These are phyloP conservation scores for Digitonthophagus gazella DNA, from an alignment of 2,888 invertebrate genomes.

Conservation along the genomic window DNA sequence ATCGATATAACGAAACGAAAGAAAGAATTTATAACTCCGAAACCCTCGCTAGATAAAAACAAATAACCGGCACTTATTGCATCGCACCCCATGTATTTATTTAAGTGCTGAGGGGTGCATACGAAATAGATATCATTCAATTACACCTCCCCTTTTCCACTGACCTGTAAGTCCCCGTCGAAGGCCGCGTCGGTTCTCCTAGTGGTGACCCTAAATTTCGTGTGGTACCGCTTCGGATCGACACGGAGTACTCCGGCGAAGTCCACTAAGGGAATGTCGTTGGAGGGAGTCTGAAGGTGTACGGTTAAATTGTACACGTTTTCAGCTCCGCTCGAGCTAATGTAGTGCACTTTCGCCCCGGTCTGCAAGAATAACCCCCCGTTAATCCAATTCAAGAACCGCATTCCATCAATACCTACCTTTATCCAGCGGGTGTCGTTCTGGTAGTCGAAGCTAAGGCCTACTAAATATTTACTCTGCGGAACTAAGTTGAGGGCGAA, in stretches of 20 bases:
- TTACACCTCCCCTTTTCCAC: not conserved
- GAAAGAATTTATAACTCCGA: too few species aligned
- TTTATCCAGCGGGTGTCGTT: slow-evolving; percentile 50
- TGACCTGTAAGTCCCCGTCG: slow-evolving; percentile 57
- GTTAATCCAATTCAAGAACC: slow-evolving; percentile 29
- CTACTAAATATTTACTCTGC: slow-evolving; percentile 52
- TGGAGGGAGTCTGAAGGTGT: slow-evolving; percentile 57
- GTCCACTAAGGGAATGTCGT: slow-evolving; percentile 53
- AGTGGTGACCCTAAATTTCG: slow-evolving; percentile 55
- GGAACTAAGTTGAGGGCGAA: slow-evolving; percentile 54
- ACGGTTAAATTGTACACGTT: slow-evolving; percentile 51
- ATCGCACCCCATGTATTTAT: not conserved
- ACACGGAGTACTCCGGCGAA: slow-evolving; percentile 51
- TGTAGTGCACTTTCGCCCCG: slow-evolving; percentile 56
- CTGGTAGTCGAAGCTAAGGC: slow-evolving; percentile 52
- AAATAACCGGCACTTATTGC: not conserved
- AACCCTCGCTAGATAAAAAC: slow-evolving; percentile 7
- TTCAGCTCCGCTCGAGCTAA: slow-evolving; percentile 47
- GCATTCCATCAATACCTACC: slow-evolving; percentile 39
- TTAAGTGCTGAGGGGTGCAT: not conserved
- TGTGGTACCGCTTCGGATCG: slow-evolving; percentile 55
- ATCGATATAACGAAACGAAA: too few species aligned
- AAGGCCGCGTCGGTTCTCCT: slow-evolving; percentile 54
- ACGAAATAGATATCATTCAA: not conserved
- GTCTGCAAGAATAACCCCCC: slow-evolving; percentile 43